phyloP scores from a whole-genome alignment of 2,888 invertebrate species.

The Amblyteles armatorius region DNA sequence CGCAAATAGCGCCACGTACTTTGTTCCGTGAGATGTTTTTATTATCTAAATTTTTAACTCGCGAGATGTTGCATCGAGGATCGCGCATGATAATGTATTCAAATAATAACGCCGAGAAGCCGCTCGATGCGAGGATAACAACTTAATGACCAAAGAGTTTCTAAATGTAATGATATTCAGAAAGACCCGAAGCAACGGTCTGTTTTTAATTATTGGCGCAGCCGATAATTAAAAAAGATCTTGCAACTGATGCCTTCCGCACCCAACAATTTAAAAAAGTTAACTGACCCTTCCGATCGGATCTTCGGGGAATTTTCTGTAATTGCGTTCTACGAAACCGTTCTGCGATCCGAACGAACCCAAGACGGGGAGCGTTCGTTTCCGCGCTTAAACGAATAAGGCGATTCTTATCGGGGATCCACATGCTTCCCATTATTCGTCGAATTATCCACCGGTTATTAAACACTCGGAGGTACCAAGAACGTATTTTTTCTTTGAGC shows the following conservation, averaged over 20 bases:
- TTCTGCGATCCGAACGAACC: constrained; percentile 42
- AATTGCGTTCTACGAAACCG: background rate
- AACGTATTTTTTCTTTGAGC: background rate
- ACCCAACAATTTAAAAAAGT: background rate
- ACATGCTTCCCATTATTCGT: constrained; percentile 5
- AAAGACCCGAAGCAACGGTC: no score
- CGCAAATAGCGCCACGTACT: background rate
- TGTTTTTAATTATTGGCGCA: background rate
- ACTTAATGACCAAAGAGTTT: no score
- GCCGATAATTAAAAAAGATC: background rate
- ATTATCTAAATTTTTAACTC: background rate
- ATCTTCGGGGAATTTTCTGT: background rate
- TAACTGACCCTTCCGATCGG: background rate
- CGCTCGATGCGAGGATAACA: no score
- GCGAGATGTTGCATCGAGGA: background rate
- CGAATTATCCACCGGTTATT: constrained; percentile 27
- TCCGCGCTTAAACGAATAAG: background rate
- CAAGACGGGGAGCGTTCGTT: constrained; percentile 27
- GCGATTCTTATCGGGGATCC: constrained; percentile 30
- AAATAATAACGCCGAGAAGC: no score
- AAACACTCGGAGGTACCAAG: background rate
- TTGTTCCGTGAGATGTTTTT: background rate
- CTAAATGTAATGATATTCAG: no score
- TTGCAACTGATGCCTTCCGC: background rate
- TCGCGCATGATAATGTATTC: no score